phyloP scores from a whole-genome alignment of 2,113 vertebrate genomes.

The Syngnathus scovelli region DNA sequence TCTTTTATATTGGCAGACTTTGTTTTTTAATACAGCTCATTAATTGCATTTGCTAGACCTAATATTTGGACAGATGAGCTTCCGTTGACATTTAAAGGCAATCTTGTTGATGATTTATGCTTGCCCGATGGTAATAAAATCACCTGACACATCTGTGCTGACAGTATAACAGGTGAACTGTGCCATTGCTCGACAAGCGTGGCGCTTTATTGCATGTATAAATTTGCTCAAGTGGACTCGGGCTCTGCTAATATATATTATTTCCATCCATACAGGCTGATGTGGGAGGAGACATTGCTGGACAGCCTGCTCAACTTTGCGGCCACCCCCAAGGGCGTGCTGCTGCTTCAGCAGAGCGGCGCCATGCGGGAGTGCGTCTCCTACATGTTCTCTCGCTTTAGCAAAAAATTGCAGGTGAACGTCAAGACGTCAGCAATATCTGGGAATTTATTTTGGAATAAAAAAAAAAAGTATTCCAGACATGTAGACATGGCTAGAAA shows the following conservation, averaged over 20 bases:
- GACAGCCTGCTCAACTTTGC: slow-evolving; percentile 89
- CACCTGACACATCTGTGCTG: too few relatives aligned
- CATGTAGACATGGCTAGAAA: background rate
- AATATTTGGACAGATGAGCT: background rate
- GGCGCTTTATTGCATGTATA: background rate
- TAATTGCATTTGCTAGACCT: background rate
- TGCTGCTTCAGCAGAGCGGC: slow-evolving; percentile 87
- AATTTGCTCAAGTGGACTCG: background rate
- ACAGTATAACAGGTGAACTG: background rate
- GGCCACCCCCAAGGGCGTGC: slow-evolving; percentile 84
- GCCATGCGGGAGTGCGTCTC: slow-evolving; percentile 80
- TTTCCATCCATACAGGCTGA: slow-evolving; percentile 60
- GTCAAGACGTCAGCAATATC: too few relatives aligned
- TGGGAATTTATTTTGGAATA: background rate
- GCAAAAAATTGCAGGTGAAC: slow-evolving; percentile 85
- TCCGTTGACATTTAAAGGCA: background rate
- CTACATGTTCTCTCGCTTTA: slow-evolving; percentile 85
- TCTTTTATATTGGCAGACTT: background rate
- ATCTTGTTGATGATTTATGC: background rate
- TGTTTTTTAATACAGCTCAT: background rate
- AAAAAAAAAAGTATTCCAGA: background rate
- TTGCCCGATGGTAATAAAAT: background rate
- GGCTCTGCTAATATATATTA: background rate
- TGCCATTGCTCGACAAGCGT: too few relatives aligned
- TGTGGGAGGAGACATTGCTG: slow-evolving; percentile 89